Evolutionary conservation across 2,797 vertebrate genomes (phyloP), one percentile per base, ranked within the genome.

Genomic region (Orientallactaga sibirica): DNA sequence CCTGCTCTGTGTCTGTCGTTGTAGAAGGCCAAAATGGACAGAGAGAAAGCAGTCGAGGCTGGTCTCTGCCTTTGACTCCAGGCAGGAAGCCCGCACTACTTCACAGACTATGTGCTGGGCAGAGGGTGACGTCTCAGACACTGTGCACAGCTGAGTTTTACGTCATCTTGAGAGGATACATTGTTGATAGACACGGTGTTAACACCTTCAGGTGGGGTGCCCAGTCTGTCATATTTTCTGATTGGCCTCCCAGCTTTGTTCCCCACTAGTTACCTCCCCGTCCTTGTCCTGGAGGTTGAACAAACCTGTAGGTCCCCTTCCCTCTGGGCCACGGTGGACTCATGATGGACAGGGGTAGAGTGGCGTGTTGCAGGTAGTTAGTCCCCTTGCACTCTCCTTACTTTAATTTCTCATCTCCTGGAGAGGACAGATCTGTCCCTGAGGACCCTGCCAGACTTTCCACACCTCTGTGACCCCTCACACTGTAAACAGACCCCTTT

Each of bases 81-180:
- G n/a, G 20, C 5, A 37, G 29, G 19, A 83, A 64, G 58, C 16
- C 66, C 20, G 48, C 27, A 33, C 52, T 64, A 10, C 33, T 25
- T 68, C 37, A 16, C 6, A n/a, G 52, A 33, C 19, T 7, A 8
- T 7, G 25, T n/a, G 1, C 41, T 5, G 48, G 2, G 12, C 18
- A 37, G 20, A 37, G n/a, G 18, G 14, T 43, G 29, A 66, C 20
- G 5, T 25, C 64, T 71, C 27, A 10, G n/a, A 25, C 52, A 33
- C 7, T 8, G 7, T 19, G 29, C 10, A 18, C 25, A 41, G 64
- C 19, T 33, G 22, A 16, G 19, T 37, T 71, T 86, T 48, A 16
- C 2, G 4, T 20, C 16, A 0, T 25, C 33, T 48, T 78, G 22
- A 12, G 19, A 70, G 22, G 29, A 41, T 6, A 33, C 1, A 0